Evolutionary conservation across 2,113 vertebrate species (phyloP).

Genomic region (Verasper variegatus): DNA sequence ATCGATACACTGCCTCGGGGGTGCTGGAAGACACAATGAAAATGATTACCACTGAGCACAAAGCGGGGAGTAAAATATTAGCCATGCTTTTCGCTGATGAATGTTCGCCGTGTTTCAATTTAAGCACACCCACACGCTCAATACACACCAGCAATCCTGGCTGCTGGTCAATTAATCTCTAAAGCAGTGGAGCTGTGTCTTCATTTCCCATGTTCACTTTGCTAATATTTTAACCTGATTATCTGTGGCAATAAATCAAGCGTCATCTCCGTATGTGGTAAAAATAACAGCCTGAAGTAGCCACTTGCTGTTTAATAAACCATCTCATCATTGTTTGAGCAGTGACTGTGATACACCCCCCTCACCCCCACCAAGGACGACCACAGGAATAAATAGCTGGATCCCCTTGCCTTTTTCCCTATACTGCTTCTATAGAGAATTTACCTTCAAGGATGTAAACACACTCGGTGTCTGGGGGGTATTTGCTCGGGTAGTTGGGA

Average conservation of each 20-base stretch:
- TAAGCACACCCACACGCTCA: constrained; percentile 13
- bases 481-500: constrained; percentile 98
- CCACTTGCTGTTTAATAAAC: constrained; percentile 17
- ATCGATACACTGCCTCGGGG: constrained; percentile 97
- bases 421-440: constrained; percentile 4
- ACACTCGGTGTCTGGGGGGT: constrained; percentile 96
- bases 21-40: constrained; percentile 83
- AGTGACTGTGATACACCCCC: background rate
- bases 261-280: background rate
- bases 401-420: background rate
- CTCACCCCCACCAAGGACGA: constrained; percentile 1
- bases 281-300: constrained; percentile 19
- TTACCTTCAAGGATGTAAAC: constrained; percentile 99
- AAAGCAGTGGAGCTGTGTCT: constrained; percentile 20
- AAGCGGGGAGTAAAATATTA: constrained; percentile 29
- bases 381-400: background rate
- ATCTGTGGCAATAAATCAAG: constrained; percentile 33
- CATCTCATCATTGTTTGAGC: constrained; percentile 4
- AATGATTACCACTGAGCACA: constrained; percentile 49
- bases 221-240: constrained; percentile 34
- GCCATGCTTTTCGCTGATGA: constrained; percentile 41
- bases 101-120: constrained; percentile 44
- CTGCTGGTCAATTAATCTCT: constrained; percentile 25
- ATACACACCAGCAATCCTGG: constrained; percentile 18
- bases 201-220: constrained; percentile 21